Evolutionary conservation across 2,888 invertebrate genomes (phyloP), one percentile per base, ranked within the genome.

Genomic region (Plagodis pulveraria): DNA sequence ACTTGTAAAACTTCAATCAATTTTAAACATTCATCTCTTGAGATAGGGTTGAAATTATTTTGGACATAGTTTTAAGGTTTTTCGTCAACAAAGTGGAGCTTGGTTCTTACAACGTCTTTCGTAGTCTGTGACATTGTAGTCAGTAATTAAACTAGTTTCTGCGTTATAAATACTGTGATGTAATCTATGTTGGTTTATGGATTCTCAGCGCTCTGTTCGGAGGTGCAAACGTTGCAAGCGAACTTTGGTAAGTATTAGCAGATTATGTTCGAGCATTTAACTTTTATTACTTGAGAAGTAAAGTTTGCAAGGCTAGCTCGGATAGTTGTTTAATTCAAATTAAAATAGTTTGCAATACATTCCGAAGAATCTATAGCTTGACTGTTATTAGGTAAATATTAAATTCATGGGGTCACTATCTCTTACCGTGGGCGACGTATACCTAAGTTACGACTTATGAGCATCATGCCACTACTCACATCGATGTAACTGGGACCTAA

Each of bases 221-320:
- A 65, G 59, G 62, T 64, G 73, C 68, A 69, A 75, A 80, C 72
- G 70, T 69, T 67, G 59, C 51, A 71, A 70, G 62, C 57, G 62
- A 80, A 83, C 73, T 81, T 81, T 77, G 71, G 69, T 78, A 80
- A 83, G 77, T 76, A 74, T 73, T 73, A 56, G 50, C 56, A 32
- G 58, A 58, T 54, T 58, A 58, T 58, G 62, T 63, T 61, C 59
- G 58, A 56, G 51, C 56, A 59, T 62, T 60, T 58, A 58, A 57
- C 57, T 50, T 44, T 56, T 52, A 45, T 50, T 49, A 45, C 48
- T 52, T 45, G 46, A 22, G 50, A 22, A 52, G 36, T 12, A 11
- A 35, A 47, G 40, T 40, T 40, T 40, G 40, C 40, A 48, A 12
- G 10, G 9, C 40, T 10, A 40, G 40, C 40, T 40, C 22, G 22